Evolutionary conservation across 2,888 invertebrate species (phyloP).

Genomic region (Cantharis nigra): DNA sequence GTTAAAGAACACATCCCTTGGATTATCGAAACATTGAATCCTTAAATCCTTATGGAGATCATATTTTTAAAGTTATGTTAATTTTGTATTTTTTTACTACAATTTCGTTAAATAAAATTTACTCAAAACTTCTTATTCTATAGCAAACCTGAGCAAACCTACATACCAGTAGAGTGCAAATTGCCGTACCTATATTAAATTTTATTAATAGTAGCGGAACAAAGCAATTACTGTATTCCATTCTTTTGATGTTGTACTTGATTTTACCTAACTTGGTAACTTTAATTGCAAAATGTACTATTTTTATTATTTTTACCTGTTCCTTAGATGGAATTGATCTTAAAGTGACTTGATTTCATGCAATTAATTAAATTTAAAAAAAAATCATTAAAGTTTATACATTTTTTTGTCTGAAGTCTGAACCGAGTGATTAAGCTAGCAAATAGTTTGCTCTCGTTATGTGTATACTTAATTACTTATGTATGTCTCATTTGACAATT

Average conservation of each 20-base stretch:
- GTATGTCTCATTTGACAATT: background rate
- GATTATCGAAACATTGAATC: conserved; percentile 56
- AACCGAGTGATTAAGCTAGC: background rate
- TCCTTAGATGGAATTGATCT: conserved; percentile 16
- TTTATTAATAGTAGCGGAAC: conserved; percentile 1
- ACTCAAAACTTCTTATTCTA: background rate
- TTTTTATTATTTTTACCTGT: conserved; percentile 16
- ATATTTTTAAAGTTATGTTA: background rate
- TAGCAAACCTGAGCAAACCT: background rate
- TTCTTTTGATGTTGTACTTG: conserved; percentile 21
- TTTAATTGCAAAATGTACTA: conserved; percentile 16
- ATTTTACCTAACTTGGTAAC: conserved; percentile 18
- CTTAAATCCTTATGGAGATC: conserved; percentile 26
- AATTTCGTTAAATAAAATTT: background rate
- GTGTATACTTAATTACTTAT: background rate
- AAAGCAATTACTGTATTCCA: conserved; percentile 5
- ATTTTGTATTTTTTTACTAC: background rate
- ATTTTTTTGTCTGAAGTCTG: background rate
- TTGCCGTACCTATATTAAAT: background rate
- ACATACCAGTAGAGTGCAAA: background rate
- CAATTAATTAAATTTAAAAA: conserved; percentile 17
- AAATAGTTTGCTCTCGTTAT: background rate
- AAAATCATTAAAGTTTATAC: background rate
- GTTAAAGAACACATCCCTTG: conserved; percentile 63
- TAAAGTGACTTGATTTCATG: conserved; percentile 7